Evolutionary conservation across 2,888 invertebrate genomes (phyloP), one percentile per base, ranked within the genome.

Genomic region (Limenitis camilla): DNA sequence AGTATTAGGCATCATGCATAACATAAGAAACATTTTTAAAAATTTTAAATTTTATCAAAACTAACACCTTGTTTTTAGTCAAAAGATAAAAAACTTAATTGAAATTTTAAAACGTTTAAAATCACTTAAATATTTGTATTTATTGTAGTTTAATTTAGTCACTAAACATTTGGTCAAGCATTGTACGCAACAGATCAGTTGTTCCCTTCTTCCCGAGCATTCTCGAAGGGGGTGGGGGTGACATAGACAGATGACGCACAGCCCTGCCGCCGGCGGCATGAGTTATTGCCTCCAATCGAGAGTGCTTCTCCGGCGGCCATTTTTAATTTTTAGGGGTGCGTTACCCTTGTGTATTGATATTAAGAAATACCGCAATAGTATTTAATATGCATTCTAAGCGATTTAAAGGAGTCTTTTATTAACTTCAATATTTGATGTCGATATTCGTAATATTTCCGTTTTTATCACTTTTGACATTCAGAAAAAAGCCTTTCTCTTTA

Each of bases 321-420:
- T 85, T 86, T 87, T 86, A 84, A 86, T 86, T 86, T 82, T 84
- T 81, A 81, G 80, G 86, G 85, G 84, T 78, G 76, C 72, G 66
- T 73, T 74, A 78, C 82, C 85, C 84, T 74, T 74, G 63, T 66
- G 62, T 66, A 72, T 72, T 78, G 74, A 76, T 79, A 78, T 78
- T 81, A 76, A 56, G 50, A 49, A 57, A 44, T 45, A 30, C 55
- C 53, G 53, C 52, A 40, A 50, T 36, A 39, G 36, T 52, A 41
- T 55, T 49, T 30, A 42, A n/a, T 33, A 36, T 47, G 31, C 11
- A 19, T 8, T 33, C 6, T 10, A 39, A 48, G 9, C 11, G 35
- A 40, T 36, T 49, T 29, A 11, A 41, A 35, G 5, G 9, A n/a
- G 27, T 11, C 9, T 6, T 27, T 42, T 31, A 38, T 42, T 31